Base-by-base conservation (phyloP, 2,797 vertebrate species). In the Aldrovandia affinis region DNA sequence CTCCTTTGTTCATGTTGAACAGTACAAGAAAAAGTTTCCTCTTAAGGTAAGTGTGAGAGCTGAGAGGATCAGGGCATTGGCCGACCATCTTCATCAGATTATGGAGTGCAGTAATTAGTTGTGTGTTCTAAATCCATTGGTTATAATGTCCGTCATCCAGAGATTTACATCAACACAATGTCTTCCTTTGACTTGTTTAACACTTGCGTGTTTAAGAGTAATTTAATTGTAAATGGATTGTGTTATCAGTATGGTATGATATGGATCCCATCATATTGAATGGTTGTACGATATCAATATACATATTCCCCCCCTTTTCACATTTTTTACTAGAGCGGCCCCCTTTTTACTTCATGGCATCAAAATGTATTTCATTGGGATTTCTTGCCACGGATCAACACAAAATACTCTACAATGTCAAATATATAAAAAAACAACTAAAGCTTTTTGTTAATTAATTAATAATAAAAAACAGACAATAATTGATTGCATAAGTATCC, bases 1-100 rank as follows among this genome's bases (percentile, higher is more conserved):
- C 97, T 99, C 98, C 96, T 99, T 99, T 99, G 98, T 99, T 99
- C 98, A 99, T 97, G 98, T 99, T 99, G 98, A 99, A 98, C 98
- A 99, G 96, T 99, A 99, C 97, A 99, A 99, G 96, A 99, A 99
- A 96, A 99, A 99, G 96, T 99, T 99, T 95, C 98, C 98, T 92
- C 96, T 96, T 88, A 96, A 95, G 94, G 96, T 96, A 80, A 92
- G 93, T 79, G n/a, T 14, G n/a, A 12, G 9, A n/a, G 50, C 78
- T 77, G 2, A 3, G 42, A 25, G 42, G 3, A 14, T n/a, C 42
- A n/a, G 39, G 22, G 22, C 10, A n/a, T 44, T 12, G 39, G 6
- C 39, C 44, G 39, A 28, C 73, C 18, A 39, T 70, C 30, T 42
- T 39, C 33, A 39, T 30, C 9, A 8, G 0, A 22, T 42, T 77